Conservation (phyloP, 2,888 invertebrate genomes). For the Lepas anatifera region DNA sequence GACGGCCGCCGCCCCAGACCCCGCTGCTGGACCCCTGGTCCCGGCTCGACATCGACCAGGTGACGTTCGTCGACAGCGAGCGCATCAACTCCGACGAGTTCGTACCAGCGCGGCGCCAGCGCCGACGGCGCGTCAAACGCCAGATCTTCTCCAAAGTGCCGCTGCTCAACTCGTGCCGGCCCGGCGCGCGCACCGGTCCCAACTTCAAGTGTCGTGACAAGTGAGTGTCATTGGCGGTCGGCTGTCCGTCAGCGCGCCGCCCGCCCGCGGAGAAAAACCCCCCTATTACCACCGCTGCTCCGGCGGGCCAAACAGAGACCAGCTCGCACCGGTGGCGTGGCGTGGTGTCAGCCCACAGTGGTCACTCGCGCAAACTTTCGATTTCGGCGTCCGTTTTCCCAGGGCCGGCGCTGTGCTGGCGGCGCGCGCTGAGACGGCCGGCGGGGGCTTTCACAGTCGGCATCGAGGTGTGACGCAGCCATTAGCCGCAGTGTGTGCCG, state of each 20-base stretch:
- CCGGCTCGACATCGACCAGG: slow-evolving; percentile 1
- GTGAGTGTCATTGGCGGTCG: slow-evolving; percentile 13
- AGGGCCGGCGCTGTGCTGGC: not conserved
- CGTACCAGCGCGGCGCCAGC: not conserved
- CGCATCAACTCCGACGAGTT: not conserved
- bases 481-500: no score
- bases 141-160: slow-evolving; percentile 12
- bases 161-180: slow-evolving; percentile 22
- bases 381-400: not conserved
- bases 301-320: no score
- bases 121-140: not conserved
- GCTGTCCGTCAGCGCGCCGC: not conserved
- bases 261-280: not conserved
- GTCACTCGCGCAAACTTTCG: not conserved
- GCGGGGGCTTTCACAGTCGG: not conserved
- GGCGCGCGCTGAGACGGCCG: not conserved
- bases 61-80: slow-evolving; percentile 7
- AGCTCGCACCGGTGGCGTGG: not conserved
- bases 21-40: not conserved
- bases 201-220: slow-evolving; percentile 24
- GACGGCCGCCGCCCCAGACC: not conserved
- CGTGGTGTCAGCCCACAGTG: not conserved
- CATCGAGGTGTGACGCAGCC: no score
- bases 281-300: not conserved
- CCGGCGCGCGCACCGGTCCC: slow-evolving; percentile 24